Evolutionary conservation across 2,113 vertebrate species (phyloP).

Genomic region (Cariama cristata): DNA sequence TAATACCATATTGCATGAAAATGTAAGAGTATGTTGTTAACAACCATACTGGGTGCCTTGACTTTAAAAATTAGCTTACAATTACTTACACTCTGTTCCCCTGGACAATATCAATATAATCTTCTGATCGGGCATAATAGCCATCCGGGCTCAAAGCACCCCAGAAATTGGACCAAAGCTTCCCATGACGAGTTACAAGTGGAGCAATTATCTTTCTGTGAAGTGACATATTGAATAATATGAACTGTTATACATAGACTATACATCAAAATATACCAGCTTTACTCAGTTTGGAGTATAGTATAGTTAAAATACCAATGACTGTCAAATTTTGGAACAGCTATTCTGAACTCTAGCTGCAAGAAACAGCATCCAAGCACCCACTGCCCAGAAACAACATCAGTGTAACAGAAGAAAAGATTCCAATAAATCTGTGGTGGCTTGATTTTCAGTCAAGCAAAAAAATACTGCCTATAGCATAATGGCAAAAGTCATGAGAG

Average conservation of each 20-base stretch:
- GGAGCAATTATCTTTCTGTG: constrained; percentile 94
- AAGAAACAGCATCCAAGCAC: not conserved
- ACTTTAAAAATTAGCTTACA: not conserved
- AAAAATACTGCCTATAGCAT: not conserved
- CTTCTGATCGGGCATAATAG: constrained; percentile 96
- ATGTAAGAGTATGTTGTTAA: not conserved
- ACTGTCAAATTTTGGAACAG: not conserved
- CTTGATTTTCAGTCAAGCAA: not conserved
- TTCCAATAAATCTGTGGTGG: not conserved
- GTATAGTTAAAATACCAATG: not conserved
- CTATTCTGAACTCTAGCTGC: not conserved
- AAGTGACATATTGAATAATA: not conserved
- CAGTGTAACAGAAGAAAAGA: not conserved
- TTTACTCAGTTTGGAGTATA: not conserved
- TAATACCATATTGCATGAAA: not conserved
- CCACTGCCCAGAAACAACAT: not conserved
- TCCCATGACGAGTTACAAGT: constrained; percentile 91
- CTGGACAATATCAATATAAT: constrained; percentile 97
- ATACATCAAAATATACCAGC: not conserved
- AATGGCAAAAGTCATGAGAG: not conserved
- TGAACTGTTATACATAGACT: not conserved
- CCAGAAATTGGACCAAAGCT: constrained; percentile 99
- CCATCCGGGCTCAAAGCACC: constrained; percentile 94
- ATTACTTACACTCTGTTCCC: constrained; percentile 92
- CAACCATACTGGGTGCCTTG: not conserved